These are phyloP conservation scores for Caenorhabditis inopinata DNA, from an alignment of 1,140 invertebrate species.

Conservation along the genomic window DNA sequence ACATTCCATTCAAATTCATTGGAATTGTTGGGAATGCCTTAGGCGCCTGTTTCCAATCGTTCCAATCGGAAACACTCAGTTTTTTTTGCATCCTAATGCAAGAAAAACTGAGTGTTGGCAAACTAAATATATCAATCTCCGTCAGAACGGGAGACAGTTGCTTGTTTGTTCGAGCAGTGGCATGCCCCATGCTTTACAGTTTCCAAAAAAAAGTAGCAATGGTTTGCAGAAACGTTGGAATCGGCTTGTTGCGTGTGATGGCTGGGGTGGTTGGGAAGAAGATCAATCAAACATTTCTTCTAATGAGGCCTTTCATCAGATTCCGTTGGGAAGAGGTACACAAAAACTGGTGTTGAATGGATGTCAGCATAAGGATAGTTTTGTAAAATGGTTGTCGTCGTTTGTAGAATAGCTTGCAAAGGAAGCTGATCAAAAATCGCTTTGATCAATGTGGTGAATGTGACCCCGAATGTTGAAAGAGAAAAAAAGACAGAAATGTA, in stretches of 20 bases:
- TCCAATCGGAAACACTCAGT: too few relatives aligned
- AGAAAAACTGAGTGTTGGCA: neutral
- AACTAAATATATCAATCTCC: slow-evolving; percentile 20
- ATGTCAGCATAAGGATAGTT: too few relatives aligned
- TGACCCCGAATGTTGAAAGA: too few relatives aligned
- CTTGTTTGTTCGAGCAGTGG: slow-evolving; percentile 1
- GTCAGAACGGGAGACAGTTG: neutral
- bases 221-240: slow-evolving; percentile 60
- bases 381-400: neutral
- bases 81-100: too few relatives aligned
- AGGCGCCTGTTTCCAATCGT: slow-evolving; percentile 76
- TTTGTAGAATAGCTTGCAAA: neutral
- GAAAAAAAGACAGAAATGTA: too few relatives aligned
- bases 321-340: slow-evolving; percentile 82
- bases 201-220: neutral
- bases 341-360: neutral
- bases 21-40: slow-evolving; percentile 87
- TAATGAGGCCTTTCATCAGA: slow-evolving; percentile 84
- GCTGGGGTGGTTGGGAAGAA: slow-evolving; percentile 65
- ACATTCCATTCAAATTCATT: slow-evolving; percentile 69
- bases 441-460: too few relatives aligned
- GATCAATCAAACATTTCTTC: slow-evolving; percentile 84
- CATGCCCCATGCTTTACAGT: neutral
- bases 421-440: neutral
- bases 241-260: slow-evolving; percentile 67